These are phyloP conservation scores for Rhynchonycteris naso DNA, from an alignment of 2,797 vertebrate species.

Conservation along the genomic window DNA sequence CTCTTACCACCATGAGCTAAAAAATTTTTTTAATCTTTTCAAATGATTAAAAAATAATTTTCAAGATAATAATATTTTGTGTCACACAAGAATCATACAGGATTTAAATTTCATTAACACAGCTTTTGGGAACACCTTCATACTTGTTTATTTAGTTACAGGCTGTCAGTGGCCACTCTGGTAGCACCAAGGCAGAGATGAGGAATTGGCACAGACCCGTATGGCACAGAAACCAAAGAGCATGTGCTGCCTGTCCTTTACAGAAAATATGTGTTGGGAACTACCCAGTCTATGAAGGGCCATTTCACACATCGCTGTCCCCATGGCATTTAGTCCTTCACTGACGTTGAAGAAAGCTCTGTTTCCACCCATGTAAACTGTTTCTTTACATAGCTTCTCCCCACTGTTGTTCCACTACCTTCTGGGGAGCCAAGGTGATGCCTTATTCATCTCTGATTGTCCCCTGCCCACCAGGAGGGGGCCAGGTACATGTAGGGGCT, in stretches of 20 bases:
- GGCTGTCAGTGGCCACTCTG: not conserved
- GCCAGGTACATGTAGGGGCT: accelerated
- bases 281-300: not conserved
- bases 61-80: not conserved
- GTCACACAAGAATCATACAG: not conserved
- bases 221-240: not conserved
- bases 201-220: not conserved
- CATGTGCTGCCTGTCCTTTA: not conserved
- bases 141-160: not conserved
- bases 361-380: not conserved
- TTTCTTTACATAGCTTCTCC: not conserved
- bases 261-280: not conserved
- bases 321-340: not conserved
- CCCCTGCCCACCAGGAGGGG: not conserved
- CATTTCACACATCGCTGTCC: not conserved
- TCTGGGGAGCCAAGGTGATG: not conserved
- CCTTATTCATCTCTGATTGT: not conserved
- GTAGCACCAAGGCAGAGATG: not conserved
- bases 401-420: not conserved
- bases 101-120: not conserved
- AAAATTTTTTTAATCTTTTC: not conserved
- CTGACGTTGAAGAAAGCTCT: not conserved
- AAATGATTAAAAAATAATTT: not conserved
- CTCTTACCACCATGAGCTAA: not conserved
- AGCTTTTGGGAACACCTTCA: not conserved